Evolutionary conservation across 2,797 vertebrate genomes (phyloP), one percentile per base, ranked within the genome.

Genomic region (Argya squamiceps): DNA sequence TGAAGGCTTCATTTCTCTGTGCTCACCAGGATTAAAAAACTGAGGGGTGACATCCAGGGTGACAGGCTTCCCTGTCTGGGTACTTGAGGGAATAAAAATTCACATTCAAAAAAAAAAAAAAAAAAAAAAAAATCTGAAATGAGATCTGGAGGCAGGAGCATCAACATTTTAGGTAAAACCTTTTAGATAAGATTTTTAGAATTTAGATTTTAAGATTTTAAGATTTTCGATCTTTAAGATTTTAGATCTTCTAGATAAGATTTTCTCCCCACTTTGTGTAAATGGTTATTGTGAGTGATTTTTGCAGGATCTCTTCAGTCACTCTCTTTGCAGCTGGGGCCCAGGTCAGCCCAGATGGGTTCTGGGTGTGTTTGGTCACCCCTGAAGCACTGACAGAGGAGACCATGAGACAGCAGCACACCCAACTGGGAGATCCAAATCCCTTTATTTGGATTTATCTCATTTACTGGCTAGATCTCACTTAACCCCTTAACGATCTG

Each of bases 391-490:
- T 84, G 89, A 30, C 30, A 46, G 83, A 59, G 85, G 56, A 71
- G 69, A 62, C 44, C 34, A 24, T 29, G 58, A 91, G 56, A 68
- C 36, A 92, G 86, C 74, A 76, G 59, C 89, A 58, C 0, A 14
- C 84, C 63, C 34, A 88, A 24, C 62, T 53, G 77, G 74, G 83
- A 92, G 81, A 85, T 58, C 65, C 74, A 96, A 91, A 95, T 95
- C 89, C 80, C 62, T 93, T 92, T 94, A 95, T 96, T 94, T 93
- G 92, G 85, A 58, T 90, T 96, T 71, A 96, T 95, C 90, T 75
- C 44, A 12, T 95, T 96, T 93, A 37, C 74, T 78, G 85, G 43
- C 5, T 84, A 24, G 41, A 81, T 80, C 92, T 94, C 81, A 77
- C 89, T 94, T 97, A 91, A 93, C 87, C 71, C 88, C 80, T 94